Conservation (phyloP, 2,113 vertebrate genomes). For the Osmerus eperlanus region DNA sequence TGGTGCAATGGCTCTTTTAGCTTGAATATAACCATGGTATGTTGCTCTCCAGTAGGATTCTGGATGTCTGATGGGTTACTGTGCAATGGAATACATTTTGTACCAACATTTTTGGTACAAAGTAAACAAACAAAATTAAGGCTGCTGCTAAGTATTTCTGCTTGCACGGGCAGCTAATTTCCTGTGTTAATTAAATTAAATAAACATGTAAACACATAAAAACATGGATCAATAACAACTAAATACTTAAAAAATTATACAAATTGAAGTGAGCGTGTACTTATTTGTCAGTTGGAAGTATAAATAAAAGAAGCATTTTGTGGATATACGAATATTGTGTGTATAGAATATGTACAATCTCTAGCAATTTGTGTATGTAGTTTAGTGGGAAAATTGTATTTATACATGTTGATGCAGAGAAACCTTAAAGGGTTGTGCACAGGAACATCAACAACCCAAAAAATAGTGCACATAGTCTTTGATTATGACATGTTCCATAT, state of each 20-base stretch:
- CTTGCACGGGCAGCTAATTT: neutral
- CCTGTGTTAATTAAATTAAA: neutral
- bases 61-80: neutral
- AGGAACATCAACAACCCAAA: neutral
- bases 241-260: neutral
- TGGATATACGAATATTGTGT: neutral
- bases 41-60: too few species aligned
- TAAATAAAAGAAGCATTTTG: neutral
- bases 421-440: slow-evolving; percentile 2
- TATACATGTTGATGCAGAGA: neutral
- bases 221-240: neutral
- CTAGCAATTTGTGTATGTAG: neutral
- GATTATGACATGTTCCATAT: neutral
- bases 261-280: neutral
- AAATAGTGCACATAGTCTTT: neutral
- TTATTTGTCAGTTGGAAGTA: neutral
- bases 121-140: slow-evolving; percentile 9
- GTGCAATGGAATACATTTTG: neutral
- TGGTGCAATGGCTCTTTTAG: neutral
- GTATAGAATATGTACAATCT: slow-evolving; percentile 9
- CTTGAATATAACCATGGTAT: too few species aligned
- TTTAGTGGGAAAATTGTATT: neutral
- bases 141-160: slow-evolving; percentile 28
- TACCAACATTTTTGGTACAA: neutral
- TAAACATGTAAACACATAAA: neutral